A percentile compares a stretch with the other conserved stretches of the same genome.
These are phyloP conservation scores for Lamellibrachia columna DNA, from an alignment of 2,888 invertebrate species.

Conservation along the genomic window DNA sequence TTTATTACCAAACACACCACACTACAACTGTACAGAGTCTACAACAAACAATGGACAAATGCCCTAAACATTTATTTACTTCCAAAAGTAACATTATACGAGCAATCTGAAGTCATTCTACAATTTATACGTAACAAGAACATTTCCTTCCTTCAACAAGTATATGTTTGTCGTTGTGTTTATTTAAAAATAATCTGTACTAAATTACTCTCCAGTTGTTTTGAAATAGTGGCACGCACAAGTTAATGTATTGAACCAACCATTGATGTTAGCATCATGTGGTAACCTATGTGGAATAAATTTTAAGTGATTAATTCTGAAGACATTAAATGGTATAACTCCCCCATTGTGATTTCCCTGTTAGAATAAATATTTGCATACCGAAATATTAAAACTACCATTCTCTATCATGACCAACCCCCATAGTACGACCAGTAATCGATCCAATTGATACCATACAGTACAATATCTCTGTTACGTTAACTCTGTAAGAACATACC, in stretches of 20 bases:
- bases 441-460: no score
- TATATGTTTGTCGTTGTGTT: background rate
- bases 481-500: no score
- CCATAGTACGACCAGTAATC: no score
- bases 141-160: constrained; percentile 26
- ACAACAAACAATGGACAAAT: background rate
- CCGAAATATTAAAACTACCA: no score
- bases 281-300: background rate
- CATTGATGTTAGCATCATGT: background rate
- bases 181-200: background rate
- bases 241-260: background rate
- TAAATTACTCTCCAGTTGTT: background rate
- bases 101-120: constrained; percentile 35
- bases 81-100: constrained; percentile 30
- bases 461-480: no score
- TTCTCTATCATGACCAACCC: no score
- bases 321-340: background rate
- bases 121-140: constrained; percentile 26
- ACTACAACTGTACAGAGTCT: background rate
- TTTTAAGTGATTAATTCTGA: background rate
- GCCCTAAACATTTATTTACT: background rate
- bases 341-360: background rate
- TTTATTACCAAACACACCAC: background rate
- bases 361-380: no score
- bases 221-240: background rate